Conservation (phyloP, 2,888 invertebrate species). For the Drosophila gaucha region DNA sequence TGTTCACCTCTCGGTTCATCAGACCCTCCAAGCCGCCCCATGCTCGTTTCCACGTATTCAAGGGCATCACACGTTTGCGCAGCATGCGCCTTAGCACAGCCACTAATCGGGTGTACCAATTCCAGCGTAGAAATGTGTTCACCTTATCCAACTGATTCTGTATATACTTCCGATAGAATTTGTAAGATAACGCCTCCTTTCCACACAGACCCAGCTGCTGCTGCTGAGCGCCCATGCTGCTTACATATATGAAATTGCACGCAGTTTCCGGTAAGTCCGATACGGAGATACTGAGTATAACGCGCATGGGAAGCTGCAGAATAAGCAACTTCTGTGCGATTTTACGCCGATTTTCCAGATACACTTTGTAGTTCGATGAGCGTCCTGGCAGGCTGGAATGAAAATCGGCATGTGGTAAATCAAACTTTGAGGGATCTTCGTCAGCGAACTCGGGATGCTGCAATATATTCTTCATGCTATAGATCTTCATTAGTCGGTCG, state of each 20-base stretch:
- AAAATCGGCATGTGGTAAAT: slow-evolving; percentile 79
- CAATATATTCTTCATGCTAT: slow-evolving; percentile 88
- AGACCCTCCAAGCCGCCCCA: slow-evolving; percentile 85
- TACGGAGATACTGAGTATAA: slow-evolving; percentile 79
- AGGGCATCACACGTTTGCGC: slow-evolving; percentile 76
- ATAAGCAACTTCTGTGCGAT: slow-evolving; percentile 87
- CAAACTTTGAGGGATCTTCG: slow-evolving; percentile 85
- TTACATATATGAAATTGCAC: slow-evolving; percentile 77
- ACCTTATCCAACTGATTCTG: slow-evolving; percentile 81
- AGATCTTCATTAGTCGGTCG: slow-evolving; percentile 87
- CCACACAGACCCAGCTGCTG: slow-evolving; percentile 74
- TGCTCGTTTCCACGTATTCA: slow-evolving; percentile 76
- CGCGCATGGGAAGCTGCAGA: slow-evolving; percentile 88
- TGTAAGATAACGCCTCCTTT: slow-evolving; percentile 67
- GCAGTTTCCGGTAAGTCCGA: slow-evolving; percentile 83
- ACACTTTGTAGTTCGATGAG: slow-evolving; percentile 87
- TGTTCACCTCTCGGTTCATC: slow-evolving; percentile 88
- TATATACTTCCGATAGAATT: slow-evolving; percentile 74
- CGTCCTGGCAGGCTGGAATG: slow-evolving; percentile 87
- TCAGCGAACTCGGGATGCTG: slow-evolving; percentile 86
- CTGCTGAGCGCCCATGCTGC: slow-evolving; percentile 59
- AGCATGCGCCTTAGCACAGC: slow-evolving; percentile 79
- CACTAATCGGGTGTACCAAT: slow-evolving; percentile 84
- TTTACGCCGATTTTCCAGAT: slow-evolving; percentile 86
- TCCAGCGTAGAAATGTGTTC: slow-evolving; percentile 83